phyloP scores from a whole-genome alignment of 2,113 vertebrate genomes.

The Sprattus sprattus region DNA sequence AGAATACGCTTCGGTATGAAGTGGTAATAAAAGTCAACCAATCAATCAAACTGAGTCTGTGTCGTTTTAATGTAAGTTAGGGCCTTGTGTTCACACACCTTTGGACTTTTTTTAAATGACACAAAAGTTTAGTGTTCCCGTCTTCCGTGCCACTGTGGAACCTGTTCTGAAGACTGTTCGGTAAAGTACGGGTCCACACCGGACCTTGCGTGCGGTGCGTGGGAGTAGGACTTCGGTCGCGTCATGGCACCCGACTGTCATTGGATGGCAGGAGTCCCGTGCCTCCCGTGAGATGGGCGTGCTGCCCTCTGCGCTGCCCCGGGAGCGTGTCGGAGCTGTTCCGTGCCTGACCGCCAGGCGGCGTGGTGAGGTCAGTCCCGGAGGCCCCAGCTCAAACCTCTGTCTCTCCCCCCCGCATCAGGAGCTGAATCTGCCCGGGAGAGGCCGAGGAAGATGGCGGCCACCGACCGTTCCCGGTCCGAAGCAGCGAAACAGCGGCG shows the following conservation, averaged over 20 bases:
- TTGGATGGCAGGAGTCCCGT: conserved; percentile 17
- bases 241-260: neutral
- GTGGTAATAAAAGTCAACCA: neutral
- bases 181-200: neutral
- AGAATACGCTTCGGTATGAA: too few species aligned
- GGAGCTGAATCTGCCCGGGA: conserved; percentile 73
- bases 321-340: conserved; percentile 25
- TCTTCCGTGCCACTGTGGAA: neutral
- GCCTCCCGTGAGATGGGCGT: conserved; percentile 15
- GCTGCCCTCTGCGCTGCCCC: conserved; percentile 1
- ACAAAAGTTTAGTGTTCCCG: neutral
- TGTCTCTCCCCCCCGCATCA: conserved; percentile 55
- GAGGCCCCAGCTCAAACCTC: conserved; percentile 41
- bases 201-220: conserved; percentile 1
- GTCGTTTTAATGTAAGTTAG: neutral
- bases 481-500: conserved; percentile 79
- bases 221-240: conserved; percentile 5
- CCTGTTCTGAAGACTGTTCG: neutral
- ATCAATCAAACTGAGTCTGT: neutral
- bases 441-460: conserved; percentile 81
- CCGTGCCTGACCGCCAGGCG: conserved; percentile 57
- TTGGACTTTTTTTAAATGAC: too few species aligned
- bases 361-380: conserved; percentile 42
- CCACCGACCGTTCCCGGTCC: conserved; percentile 81
- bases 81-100: too few species aligned